Evolutionary conservation across 2,888 invertebrate species (phyloP).

Genomic region (Phyllotreta striolata): DNA sequence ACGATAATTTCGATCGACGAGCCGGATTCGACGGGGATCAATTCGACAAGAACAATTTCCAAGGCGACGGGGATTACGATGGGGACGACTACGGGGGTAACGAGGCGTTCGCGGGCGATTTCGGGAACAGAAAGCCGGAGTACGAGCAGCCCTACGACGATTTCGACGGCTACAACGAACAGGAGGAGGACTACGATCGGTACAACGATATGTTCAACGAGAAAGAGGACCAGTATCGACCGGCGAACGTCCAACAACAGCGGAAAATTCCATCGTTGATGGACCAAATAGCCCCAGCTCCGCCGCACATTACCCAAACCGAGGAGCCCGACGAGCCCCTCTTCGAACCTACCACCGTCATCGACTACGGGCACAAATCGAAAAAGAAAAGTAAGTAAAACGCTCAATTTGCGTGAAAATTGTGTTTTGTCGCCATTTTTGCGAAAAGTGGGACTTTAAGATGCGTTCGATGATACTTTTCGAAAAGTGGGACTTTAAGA

Average conservation of each 20-base stretch:
- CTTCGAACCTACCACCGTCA: slow-evolving; percentile 68
- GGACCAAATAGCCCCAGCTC: slow-evolving; percentile 29
- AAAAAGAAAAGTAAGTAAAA: slow-evolving; percentile 61
- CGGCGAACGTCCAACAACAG: slow-evolving; percentile 18
- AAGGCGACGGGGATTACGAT: not conserved
- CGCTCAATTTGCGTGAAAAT: not conserved
- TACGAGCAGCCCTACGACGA: slow-evolving; percentile 30
- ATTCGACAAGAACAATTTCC: no score
- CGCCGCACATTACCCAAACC: slow-evolving; percentile 24
- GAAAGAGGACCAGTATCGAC: slow-evolving; percentile 39
- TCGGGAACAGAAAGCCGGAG: slow-evolving; percentile 2
- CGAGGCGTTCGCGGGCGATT: slow-evolving; percentile 22
- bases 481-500: no score
- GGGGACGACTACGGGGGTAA: slow-evolving; percentile 14
- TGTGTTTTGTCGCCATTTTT: no score
- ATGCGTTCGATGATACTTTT: no score
- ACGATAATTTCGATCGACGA: slow-evolving; percentile 15
- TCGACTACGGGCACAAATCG: slow-evolving; percentile 76
- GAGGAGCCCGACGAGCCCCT: slow-evolving; percentile 56
- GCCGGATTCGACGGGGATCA: slow-evolving; percentile 15
- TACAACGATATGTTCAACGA: slow-evolving; percentile 47
- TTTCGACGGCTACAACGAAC: slow-evolving; percentile 44
- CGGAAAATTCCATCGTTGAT: slow-evolving; percentile 29
- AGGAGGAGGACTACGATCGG: slow-evolving; percentile 47
- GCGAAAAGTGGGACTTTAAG: no score